Percentiles rank a stretch among this genome's conserved stretches.
phyloP scores from a whole-genome alignment of 1,140 invertebrate species.

The Lithobius niger region DNA sequence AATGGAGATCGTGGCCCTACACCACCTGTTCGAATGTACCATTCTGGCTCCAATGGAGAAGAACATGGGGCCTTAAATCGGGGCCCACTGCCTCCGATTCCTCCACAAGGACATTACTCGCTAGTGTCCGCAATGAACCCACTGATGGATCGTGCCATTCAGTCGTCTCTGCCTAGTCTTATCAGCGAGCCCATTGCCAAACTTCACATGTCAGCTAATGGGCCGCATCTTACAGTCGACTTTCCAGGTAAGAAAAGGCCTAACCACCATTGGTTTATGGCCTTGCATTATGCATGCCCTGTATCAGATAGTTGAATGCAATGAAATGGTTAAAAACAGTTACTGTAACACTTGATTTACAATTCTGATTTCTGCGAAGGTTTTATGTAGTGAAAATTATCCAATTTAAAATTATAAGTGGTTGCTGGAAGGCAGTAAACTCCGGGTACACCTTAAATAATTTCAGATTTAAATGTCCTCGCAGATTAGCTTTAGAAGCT shows the following conservation, averaged over 20 bases:
- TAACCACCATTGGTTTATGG: not conserved
- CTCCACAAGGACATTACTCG: constrained; percentile 1
- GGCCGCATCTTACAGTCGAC: constrained; percentile 18
- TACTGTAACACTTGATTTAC: no score
- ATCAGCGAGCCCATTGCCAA: constrained; percentile 22
- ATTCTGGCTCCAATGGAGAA: not conserved
- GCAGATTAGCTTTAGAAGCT: no score
- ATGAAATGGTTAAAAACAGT: no score
- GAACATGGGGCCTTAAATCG: not conserved
- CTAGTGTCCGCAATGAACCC: constrained; percentile 12
- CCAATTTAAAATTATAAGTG: no score
- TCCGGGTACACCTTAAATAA: no score
- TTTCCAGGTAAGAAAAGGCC: constrained; percentile 18
- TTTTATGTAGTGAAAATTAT: no score
- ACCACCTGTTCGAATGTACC: constrained; percentile 10
- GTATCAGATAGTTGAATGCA: no score
- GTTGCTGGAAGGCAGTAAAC: no score
- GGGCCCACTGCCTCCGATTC: constrained; percentile 7
- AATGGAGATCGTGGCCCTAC: constrained; percentile 11
- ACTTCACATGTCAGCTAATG: not conserved
- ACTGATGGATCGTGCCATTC: constrained; percentile 34
- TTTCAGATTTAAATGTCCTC: no score
- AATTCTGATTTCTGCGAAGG: no score
- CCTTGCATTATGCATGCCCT: no score
- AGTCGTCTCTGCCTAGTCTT: constrained; percentile 36